Evolutionary conservation across 2,797 vertebrate species (phyloP).

Genomic region (Otolemur crassicaudatus): DNA sequence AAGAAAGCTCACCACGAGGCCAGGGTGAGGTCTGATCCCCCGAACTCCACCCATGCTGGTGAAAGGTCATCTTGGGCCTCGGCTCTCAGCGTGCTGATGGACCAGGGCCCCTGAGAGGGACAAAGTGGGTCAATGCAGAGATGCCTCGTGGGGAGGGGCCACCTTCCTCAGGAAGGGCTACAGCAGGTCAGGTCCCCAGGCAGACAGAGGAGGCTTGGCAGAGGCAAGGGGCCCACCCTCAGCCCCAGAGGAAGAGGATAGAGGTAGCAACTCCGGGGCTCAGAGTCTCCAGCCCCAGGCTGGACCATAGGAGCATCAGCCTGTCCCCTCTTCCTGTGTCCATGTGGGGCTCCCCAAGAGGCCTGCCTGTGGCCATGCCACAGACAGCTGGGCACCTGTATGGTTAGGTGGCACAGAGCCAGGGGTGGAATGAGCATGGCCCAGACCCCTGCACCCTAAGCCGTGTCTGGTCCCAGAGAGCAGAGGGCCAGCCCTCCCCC

Average conservation of each 20-base stretch:
- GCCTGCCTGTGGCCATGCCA: not conserved
- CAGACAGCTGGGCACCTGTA: accelerated
- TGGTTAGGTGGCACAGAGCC: not conserved
- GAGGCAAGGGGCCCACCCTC: not conserved
- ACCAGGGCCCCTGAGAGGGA: not conserved
- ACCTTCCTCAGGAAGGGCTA: not conserved
- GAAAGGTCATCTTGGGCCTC: not conserved
- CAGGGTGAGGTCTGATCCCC: not conserved
- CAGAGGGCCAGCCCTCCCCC: not conserved
- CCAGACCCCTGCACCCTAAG: accelerated
- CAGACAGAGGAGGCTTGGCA: not conserved
- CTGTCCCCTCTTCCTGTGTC: too few species aligned
- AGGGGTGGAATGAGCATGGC: not conserved
- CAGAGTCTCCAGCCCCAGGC: not conserved
- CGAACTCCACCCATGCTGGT: not conserved
- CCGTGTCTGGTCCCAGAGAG: not conserved
- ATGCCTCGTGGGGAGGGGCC: too few species aligned
- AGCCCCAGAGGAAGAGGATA: not conserved
- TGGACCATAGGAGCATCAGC: too few species aligned
- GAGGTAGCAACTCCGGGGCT: accelerated
- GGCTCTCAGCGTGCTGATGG: not conserved
- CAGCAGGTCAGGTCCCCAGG: too few species aligned
- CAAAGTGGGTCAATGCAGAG: not conserved
- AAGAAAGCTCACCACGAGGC: not conserved
- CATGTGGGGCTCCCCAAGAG: not conserved